These are phyloP conservation scores for Chloroclystis v-ata DNA, from an alignment of 2,888 invertebrate genomes.

Conservation along the genomic window DNA sequence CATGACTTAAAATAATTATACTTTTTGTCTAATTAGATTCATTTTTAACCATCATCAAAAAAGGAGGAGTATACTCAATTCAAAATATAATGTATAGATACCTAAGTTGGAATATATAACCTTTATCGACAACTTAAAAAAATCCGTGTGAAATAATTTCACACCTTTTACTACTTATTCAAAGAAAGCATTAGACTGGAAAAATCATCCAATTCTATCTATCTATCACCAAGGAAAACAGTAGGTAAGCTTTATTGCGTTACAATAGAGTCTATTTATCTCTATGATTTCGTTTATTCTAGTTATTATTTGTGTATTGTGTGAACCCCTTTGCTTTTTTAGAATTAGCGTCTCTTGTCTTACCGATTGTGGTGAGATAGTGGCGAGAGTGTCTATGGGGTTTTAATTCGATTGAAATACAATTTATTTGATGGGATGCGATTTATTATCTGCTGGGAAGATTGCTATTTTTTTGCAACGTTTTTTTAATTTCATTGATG, in stretches of 20 bases:
- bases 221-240: slow-evolving; percentile 34
- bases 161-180: slow-evolving; percentile 51
- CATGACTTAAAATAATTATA: too few relatives aligned
- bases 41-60: too few relatives aligned
- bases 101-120: too few relatives aligned
- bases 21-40: too few relatives aligned
- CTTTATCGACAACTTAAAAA: background rate
- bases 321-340: slow-evolving; percentile 67
- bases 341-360: slow-evolving; percentile 61
- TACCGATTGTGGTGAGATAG: slow-evolving; percentile 65
- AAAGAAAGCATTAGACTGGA: slow-evolving; percentile 66
- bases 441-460: background rate
- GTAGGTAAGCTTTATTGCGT: slow-evolving; percentile 27
- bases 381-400: slow-evolving; percentile 44
- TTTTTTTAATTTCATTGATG: too few relatives aligned
- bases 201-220: slow-evolving; percentile 71
- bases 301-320: slow-evolving; percentile 54
- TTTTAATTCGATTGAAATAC: slow-evolving; percentile 53
- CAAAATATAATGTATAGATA: too few relatives aligned
- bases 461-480: background rate
- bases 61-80: too few relatives aligned
- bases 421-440: background rate
- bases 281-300: slow-evolving; percentile 23
- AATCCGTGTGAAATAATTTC: slow-evolving; percentile 33
- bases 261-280: slow-evolving; percentile 31